Conservation (phyloP, 2,797 vertebrate species). For the Catharus ustulatus region DNA sequence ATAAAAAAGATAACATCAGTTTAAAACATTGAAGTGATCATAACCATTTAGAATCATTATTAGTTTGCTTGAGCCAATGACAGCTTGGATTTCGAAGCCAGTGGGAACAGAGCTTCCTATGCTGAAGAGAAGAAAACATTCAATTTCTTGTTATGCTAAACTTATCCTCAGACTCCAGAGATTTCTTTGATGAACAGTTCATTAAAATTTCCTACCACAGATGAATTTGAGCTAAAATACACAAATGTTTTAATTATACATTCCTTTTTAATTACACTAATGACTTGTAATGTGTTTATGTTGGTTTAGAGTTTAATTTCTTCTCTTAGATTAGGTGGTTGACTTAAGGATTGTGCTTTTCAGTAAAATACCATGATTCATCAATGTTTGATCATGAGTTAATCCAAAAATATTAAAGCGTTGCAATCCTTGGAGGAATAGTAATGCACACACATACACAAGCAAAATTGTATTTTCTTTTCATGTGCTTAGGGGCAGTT, state of each 20-base stretch:
- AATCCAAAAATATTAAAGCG: conserved; percentile 75
- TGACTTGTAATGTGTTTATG: conserved; percentile 85
- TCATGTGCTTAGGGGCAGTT: background rate
- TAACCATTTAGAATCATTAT: conserved; percentile 85
- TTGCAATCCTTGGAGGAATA: conserved; percentile 64
- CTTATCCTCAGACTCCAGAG: conserved; percentile 79
- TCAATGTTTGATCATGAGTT: conserved; percentile 82
- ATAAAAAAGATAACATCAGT: conserved; percentile 85
- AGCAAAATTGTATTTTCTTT: background rate
- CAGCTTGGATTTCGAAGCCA: conserved; percentile 75
- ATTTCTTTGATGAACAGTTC: conserved; percentile 84
- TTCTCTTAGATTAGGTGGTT: conserved; percentile 83
- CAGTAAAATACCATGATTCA: conserved; percentile 80
- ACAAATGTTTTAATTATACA: conserved; percentile 87
- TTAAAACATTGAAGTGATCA: conserved; percentile 82
- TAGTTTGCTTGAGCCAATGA: conserved; percentile 81
- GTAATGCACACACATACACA: conserved; percentile 22
- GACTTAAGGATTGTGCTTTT: conserved; percentile 82
- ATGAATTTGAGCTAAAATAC: conserved; percentile 85
- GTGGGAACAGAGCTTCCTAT: conserved; percentile 73
- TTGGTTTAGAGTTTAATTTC: conserved; percentile 85
- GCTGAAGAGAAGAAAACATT: conserved; percentile 72
- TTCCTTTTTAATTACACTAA: conserved; percentile 87
- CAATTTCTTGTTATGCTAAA: conserved; percentile 82
- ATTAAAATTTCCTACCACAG: conserved; percentile 81